These are phyloP conservation scores for Mycteria americana DNA, from an alignment of 2,797 vertebrate species.

Conservation along the genomic window DNA sequence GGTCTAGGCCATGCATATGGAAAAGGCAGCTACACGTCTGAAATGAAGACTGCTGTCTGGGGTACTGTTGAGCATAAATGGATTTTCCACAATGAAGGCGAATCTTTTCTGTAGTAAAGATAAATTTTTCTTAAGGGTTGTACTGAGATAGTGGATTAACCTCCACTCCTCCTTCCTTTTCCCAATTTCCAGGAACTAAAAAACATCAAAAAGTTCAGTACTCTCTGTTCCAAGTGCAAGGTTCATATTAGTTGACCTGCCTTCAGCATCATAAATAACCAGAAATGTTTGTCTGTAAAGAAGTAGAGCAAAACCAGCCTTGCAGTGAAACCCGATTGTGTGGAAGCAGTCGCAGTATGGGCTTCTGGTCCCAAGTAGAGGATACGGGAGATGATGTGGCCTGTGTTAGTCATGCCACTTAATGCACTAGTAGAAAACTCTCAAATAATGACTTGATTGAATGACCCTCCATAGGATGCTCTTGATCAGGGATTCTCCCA, in stretches of 20 bases:
- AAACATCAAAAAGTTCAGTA: not conserved
- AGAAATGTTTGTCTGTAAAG: not conserved
- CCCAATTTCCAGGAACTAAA: not conserved
- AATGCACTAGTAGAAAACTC: not conserved
- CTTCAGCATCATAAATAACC: not conserved
- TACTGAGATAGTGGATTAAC: not conserved
- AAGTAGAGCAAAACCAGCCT: not conserved
- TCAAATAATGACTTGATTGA: not conserved
- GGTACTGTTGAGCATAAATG: not conserved
- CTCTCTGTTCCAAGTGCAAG: not conserved
- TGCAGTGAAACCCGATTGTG: not conserved
- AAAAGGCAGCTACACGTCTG: not conserved
- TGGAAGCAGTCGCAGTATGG: not conserved
- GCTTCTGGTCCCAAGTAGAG: not conserved
- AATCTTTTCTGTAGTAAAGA: not conserved
- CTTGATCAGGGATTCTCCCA: not conserved
- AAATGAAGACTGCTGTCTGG: not conserved
- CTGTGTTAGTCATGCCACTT: not conserved
- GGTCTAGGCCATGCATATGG: not conserved
- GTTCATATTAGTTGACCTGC: not conserved
- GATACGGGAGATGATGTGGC: not conserved
- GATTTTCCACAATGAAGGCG: not conserved
- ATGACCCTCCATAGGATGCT: not conserved
- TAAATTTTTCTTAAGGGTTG: not conserved
- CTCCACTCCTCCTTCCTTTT: not conserved